Conservation (phyloP, 2,888 invertebrate species). For the Callyntrura sp. region DNA sequence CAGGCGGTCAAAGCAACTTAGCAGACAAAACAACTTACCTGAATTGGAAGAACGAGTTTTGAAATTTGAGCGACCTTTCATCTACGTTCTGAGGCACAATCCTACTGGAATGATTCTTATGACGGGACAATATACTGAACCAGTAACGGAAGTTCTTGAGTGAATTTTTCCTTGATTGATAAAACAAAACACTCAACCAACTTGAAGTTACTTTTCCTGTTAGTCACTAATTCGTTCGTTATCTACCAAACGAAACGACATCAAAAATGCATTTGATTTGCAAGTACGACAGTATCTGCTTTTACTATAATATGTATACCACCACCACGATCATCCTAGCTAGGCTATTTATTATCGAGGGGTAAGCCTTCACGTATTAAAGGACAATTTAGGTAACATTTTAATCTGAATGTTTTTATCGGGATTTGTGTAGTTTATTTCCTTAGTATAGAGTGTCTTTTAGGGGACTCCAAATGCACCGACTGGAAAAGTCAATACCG, state of each 20-base stretch:
- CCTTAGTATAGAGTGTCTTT: constrained; percentile 7
- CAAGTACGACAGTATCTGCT: neutral
- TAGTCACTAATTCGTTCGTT: constrained; percentile 26
- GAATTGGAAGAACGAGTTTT: constrained; percentile 89
- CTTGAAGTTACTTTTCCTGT: constrained; percentile 30
- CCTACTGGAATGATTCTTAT: constrained; percentile 94
- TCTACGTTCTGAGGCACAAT: constrained; percentile 95
- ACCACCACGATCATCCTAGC: neutral
- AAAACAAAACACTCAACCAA: neutral
- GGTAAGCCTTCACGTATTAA: constrained; percentile 12
- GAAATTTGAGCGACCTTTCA: constrained; percentile 94
- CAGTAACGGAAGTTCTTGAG: constrained; percentile 79
- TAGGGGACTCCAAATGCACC: constrained; percentile 6
- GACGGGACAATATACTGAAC: constrained; percentile 83
- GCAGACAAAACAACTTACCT: constrained; percentile 61
- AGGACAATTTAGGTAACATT: neutral
- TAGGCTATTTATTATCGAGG: neutral
- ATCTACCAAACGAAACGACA: neutral
- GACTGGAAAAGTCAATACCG: constrained; percentile 24
- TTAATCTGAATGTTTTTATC: neutral
- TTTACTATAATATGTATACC: neutral
- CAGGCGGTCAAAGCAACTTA: constrained; percentile 23
- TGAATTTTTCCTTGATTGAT: neutral
- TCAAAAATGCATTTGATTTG: constrained; percentile 37
- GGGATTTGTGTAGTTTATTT: constrained; percentile 13